Evolutionary conservation across 2,888 invertebrate species (phyloP), one percentile per base, ranked within the genome.

Genomic region (Vesta saturnalis): DNA sequence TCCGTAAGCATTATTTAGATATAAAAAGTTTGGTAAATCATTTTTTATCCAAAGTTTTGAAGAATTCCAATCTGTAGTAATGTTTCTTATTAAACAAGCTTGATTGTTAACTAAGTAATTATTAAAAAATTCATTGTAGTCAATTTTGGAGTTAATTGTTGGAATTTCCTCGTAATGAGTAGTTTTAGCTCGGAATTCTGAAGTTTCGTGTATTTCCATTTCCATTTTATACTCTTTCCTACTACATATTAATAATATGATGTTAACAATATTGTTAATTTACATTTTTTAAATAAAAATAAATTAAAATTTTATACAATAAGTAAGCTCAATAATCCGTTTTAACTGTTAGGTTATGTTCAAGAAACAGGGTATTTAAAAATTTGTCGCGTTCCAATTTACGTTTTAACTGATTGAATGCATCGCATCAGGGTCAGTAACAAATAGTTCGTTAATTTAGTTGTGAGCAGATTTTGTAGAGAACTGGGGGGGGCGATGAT

Each of bases 11-110:
- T 84, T 76, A 66, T 78, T 81, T 64, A 94, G 84, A 80, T 88
- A 89, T 69, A 90, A 85, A 79, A 90, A 90, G 85, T 92, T 87
- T 62, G 91, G 88, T 71, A 78, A 78, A 21, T 86, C 81, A 66
- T 85, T 77, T 61, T 77, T 79, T 49, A 88, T 77, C 94, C 94
- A 95, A 43, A 87, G 82, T 59, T 83, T 84, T 10, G 85, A 84
- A 75, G 91, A 89, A 70, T 88, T 83, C 94, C 94, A 95, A 16
- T 86, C 78, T 22, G 82, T 80, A 6, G 90, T 87, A 16, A 91
- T 84, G 72, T 88, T 87, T 76, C 86, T 86, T 67, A 95, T 86
- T 58, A 94, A 80, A 74, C 94, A 93, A 1, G 94, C 93, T 73
- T 83, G 81, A 79, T 92, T 92, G 71, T 76, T 73, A 15, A 84